Evolutionary conservation across 1,140 invertebrate species (phyloP), one percentile per base, ranked within the genome.

Genomic region (Bradysia coprophila): DNA sequence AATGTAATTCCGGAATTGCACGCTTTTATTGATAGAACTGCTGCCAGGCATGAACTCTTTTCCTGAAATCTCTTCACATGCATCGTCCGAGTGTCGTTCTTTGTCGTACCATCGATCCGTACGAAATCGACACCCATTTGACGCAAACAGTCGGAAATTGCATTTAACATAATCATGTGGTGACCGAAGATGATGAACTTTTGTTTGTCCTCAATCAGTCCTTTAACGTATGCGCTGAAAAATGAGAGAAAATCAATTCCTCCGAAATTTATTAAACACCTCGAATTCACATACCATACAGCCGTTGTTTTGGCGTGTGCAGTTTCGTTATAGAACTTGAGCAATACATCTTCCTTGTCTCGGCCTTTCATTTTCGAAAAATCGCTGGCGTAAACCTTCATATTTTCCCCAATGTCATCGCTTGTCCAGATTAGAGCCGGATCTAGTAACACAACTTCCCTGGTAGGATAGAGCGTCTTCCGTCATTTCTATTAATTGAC

Each of bases 181-280:
- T 97, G 92, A 2, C 86, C 92, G 66, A 96, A 98, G 19, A 93
- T 71, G 2, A 98, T 65, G 53, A 95, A 90, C 61, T 98, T 98
- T 8, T 68, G 66, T 3, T 68, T 66, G 13, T 62, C 62, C 46
- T 81, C 72, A 2, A 83, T 53, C 18, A 72, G 45, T 47, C 84
- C 72, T 18, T 66, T 64, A 1, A 92, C 55, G 54, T 90, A 89
- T 46, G 80, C 75, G 50, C 83, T 84, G 51, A 38, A 72, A 68
- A 51, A 0, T 34, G 21, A 18, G 18, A 36, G 13, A 28, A 28
- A 28, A 28, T 8, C 6, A 28, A 28, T n/a, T n/a, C n/a, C 8
- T 31, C 8, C n/a, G n/a, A 31, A 9, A 31, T 23, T 40, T 18
- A 10, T 33, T 33, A 19, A 45, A 42, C 48, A 38, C 38, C 40